Evolutionary conservation across 2,888 invertebrate genomes (phyloP), one percentile per base, ranked within the genome.

Genomic region (Pollenia griseotomentosa): DNA sequence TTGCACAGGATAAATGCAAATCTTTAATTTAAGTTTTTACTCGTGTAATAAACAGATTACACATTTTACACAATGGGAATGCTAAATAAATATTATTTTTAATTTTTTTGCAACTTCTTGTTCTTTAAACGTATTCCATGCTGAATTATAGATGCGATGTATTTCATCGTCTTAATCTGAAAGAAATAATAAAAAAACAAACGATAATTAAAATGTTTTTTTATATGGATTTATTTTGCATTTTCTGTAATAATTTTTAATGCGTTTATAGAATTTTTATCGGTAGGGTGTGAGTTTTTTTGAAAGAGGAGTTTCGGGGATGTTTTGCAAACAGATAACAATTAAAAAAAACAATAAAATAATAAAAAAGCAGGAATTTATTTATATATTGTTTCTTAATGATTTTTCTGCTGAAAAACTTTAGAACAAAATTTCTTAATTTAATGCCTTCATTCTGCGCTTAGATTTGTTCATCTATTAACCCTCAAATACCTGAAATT

Each of bases 21-120:
- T 71, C 33, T 63, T 77, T 83, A 82, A 75, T 75, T 82, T 68
- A 74, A 77, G 40, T 48, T 70, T 70, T 44, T 55, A 44, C 46
- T 81, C 33, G 33, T 12, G 12, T 53, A 16, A 51, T 55, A 61
- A 70, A 53, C 55, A 61, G 53, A 74, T 68, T 68, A 68, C 9
- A 68, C 0, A 68, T 71, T 71, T 44, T 33, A 14, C n/a, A 63
- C 63, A 80, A 61, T 46, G 16, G 46, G 11, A 80, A 63, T 80
- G 10, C 12, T 23, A 16, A 44, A 55, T 53, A 71, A 44, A 55
- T 19, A 19, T 6, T 61, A 19, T 11, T 19, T 42, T 51, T 19
- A 33, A 6, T 33, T 6, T 33, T 33, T 23, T 23, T 23, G 2
- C 23, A 23, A 2, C 23, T 23, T 23, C 23, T 23, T 23, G 23